Evolutionary conservation across 2,888 invertebrate genomes (phyloP).

Genomic region (Phalera bucephala): DNA sequence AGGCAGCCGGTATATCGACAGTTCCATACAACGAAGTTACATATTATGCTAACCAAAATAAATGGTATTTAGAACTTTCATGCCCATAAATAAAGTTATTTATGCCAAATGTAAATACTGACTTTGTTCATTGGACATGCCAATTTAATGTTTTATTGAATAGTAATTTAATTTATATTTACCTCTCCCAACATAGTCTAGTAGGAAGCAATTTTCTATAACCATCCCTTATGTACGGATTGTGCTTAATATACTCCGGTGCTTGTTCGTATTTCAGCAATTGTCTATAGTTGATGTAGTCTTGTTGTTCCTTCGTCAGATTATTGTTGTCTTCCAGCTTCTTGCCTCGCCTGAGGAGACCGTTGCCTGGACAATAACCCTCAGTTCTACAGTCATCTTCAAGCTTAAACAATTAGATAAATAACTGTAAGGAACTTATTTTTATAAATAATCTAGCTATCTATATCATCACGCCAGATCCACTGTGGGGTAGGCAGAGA

Average conservation of each 20-base stretch:
- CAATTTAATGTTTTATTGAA: too few species aligned
- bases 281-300: slow-evolving; percentile 74
- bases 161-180: too few species aligned
- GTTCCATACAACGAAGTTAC: too few species aligned
- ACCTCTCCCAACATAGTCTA: slow-evolving; percentile 95
- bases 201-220: slow-evolving; percentile 92
- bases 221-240: slow-evolving; percentile 92
- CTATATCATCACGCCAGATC: too few species aligned
- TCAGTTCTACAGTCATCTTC: slow-evolving; percentile 57
- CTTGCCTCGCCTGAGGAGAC: slow-evolving; percentile 63
- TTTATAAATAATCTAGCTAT: slow-evolving; percentile 2
- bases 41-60: too few species aligned
- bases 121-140: too few species aligned
- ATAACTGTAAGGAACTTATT: too few species aligned
- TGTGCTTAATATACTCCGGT: slow-evolving; percentile 92
- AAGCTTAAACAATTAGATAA: slow-evolving; percentile 40
- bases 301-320: slow-evolving; percentile 70
- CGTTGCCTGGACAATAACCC: slow-evolving; percentile 44
- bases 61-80: too few species aligned
- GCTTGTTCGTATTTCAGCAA: slow-evolving; percentile 84
- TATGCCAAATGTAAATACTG: too few species aligned
- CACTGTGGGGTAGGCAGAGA: too few species aligned
- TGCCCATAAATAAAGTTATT: too few species aligned
- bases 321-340: slow-evolving; percentile 76
- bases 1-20: too few species aligned